Percentiles rank a stretch among this genome's conserved stretches.
Conservation (phyloP, 1,140 invertebrate genomes). For the Drosophila sturtevanti region DNA sequence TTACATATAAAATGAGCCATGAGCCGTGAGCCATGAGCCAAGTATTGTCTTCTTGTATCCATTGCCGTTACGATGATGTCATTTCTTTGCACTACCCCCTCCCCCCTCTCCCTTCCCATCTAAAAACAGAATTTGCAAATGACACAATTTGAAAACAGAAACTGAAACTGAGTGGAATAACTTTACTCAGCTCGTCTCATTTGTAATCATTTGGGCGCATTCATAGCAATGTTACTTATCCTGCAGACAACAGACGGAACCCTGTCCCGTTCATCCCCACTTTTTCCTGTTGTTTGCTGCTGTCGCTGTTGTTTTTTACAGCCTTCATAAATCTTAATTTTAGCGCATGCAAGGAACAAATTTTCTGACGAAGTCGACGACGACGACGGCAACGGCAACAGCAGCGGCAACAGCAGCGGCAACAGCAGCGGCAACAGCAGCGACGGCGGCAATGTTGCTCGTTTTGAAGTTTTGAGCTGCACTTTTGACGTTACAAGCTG, state of each 20-base stretch:
- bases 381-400: slow-evolving; percentile 40
- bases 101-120: background rate
- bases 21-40: background rate
- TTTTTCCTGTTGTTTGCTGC: slow-evolving; percentile 21
- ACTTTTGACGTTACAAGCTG: slow-evolving; percentile 73
- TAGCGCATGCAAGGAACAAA: slow-evolving; percentile 65
- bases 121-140: slow-evolving; percentile 10
- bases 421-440: too few relatives aligned
- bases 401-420: background rate
- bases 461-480: slow-evolving; percentile 78
- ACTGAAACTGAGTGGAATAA: slow-evolving; percentile 21
- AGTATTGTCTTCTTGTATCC: background rate
- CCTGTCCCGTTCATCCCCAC: background rate
- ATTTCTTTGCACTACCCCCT: background rate
- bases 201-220: slow-evolving; percentile 78
- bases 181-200: slow-evolving; percentile 56
- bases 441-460: slow-evolving; percentile 65
- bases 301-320: slow-evolving; percentile 78
- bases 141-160: slow-evolving; percentile 13
- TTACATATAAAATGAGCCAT: background rate
- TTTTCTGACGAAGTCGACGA: background rate
- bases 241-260: too few relatives aligned
- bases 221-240: slow-evolving; percentile 47
- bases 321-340: slow-evolving; percentile 79
- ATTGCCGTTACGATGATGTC: background rate